Evolutionary conservation across 2,888 invertebrate genomes (phyloP), one percentile per base, ranked within the genome.

Genomic region (Graphium colonna): DNA sequence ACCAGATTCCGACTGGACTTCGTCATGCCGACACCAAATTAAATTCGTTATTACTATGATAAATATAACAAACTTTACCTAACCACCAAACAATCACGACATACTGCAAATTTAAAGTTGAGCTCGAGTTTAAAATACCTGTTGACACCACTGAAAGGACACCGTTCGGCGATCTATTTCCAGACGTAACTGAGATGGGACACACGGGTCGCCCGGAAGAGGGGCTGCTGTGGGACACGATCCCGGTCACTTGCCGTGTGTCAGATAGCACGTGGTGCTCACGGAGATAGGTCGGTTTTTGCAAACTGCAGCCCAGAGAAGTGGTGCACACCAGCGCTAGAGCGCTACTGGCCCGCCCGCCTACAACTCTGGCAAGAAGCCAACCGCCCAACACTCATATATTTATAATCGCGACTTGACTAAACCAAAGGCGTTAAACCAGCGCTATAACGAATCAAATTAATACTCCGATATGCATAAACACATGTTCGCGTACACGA

Each of bases 351-450:
- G 39, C 28, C 28, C 36, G 44, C 21, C 46, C 40, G 28, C 43
- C 51, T 26, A 41, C 41, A 51, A 43, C 41, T 1, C 17, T 39
- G 50, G 31, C 49, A 44, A 16, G 1, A 21, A 31, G 46, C 56
- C 46, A 45, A 7, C 3, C 13, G 41, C 4, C 56, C 12, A 10
- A 26, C 33, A 18, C 16, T 13, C n/a, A 26, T 26, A 36, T 26
- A 52, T 42, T 53, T 48, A 43, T 48, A 28, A 48, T 48, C 36
- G 13, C 26, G 17, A 8, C 36, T 12, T 42, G 42, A 41, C 47
- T 42, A 33, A 17, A 42, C 31, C 17, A 36, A 15, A 18, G 8
- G 36, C 18, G 16, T 42, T 17, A 46, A 15, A 21, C 17, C 15
- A 28, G 2, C 1, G 12, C 12, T n/a, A 16, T 33, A 12, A 13